Evolutionary conservation across 2,797 vertebrate species (phyloP), one percentile per base, ranked within the genome.

Genomic region (Ceryle rudis): DNA sequence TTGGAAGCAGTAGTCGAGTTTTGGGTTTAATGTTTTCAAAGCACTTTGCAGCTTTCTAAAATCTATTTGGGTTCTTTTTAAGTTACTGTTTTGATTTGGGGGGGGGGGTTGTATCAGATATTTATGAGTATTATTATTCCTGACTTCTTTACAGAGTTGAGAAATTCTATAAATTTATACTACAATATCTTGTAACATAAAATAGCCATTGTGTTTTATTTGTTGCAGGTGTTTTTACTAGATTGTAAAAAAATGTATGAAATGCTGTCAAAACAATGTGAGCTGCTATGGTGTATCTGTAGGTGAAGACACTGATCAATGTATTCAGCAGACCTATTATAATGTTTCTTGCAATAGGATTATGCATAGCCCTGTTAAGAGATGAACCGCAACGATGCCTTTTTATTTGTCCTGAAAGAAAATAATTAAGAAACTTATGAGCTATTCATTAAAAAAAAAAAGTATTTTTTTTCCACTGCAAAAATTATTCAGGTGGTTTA

Each of bases 351-450:
- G 69, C 20, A 37, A 11, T 33, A 46, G n/a, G 25, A 22, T 90
- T 78, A 66, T 54, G 39, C 57, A 78, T 44, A 86, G 47, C 42
- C 52, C 57, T 77, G 31, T 60, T 92, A 52, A 81, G 70, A 69
- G 66, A 51, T 71, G 33, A 95, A 51, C 70, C 80, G 55, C 62
- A 75, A 57, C 81, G 31, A 82, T 81, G 20, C 61, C 35, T 62
- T 92, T 95, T 88, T 89, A 73, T 95, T 52, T 95, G 39, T 91
- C 87, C 84, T 33, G 8, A 73, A 89, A 60, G 51, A 89, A 91
- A 90, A 81, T 86, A 86, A 95, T 93, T 80, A 73, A 73, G 46
- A 91, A 92, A 73, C 28, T 77, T 94, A 90, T 86, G 85, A 90
- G 42, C 57, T 70, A 39, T 49, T 79, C 14, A 19, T 81, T 33